These are phyloP conservation scores for Agrochola litura DNA, from an alignment of 2,888 invertebrate species.

Conservation along the genomic window DNA sequence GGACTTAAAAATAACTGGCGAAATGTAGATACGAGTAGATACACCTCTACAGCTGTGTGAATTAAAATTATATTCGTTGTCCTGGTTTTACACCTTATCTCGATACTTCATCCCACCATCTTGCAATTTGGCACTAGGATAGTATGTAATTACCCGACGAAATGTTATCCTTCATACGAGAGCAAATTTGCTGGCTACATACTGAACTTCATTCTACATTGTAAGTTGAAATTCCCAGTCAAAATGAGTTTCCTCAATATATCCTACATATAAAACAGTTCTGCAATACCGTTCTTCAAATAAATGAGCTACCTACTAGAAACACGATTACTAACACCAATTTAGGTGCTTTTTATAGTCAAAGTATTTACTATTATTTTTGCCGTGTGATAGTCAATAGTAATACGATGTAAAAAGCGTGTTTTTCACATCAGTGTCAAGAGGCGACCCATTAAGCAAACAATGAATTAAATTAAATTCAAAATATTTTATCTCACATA, in stretches of 20 bases:
- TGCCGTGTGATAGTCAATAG: too few species aligned
- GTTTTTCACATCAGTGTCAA: neutral
- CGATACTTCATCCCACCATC: neutral
- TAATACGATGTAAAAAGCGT: neutral
- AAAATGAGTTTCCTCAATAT: conserved; percentile 4
- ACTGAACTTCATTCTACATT: neutral
- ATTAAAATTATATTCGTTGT: too few species aligned
- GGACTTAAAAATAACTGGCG: neutral
- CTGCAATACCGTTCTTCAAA: conserved; percentile 2
- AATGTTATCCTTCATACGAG: neutral
- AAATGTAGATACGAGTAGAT: neutral
- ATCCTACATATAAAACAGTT: neutral
- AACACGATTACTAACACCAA: neutral
- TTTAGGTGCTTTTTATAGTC: conserved; percentile 15
- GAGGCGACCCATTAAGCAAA: neutral
- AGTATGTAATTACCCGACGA: neutral
- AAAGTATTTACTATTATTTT: conserved; percentile 22
- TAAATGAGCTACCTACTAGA: neutral
- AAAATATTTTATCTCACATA: too few species aligned
- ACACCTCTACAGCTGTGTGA: neutral
- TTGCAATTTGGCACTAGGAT: neutral
- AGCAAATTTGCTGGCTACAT: neutral
- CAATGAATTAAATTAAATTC: too few species aligned
- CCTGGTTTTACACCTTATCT: neutral
- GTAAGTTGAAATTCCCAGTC: neutral